Conservation (phyloP, 1,140 invertebrate genomes). For the Drosophila trapezifrons region DNA sequence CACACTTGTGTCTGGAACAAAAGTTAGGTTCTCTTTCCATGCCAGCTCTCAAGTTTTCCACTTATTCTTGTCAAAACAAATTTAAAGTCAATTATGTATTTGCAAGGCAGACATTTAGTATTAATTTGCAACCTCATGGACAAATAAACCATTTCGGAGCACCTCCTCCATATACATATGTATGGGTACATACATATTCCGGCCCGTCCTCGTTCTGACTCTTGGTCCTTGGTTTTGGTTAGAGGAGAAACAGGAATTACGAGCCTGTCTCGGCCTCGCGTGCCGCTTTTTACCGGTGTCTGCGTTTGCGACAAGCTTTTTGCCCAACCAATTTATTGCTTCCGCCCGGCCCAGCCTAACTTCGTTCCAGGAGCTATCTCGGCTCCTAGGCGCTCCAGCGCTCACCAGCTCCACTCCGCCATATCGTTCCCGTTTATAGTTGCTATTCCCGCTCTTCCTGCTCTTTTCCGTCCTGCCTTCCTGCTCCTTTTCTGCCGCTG, state of each 20-base stretch:
- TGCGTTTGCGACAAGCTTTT: conserved; percentile 77
- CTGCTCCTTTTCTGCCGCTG: conserved; percentile 18
- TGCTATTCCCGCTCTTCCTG: conserved; percentile 18
- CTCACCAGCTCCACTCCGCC: conserved; percentile 25
- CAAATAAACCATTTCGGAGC: conserved; percentile 48
- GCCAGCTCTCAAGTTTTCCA: neutral
- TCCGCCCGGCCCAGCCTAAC: conserved; percentile 46
- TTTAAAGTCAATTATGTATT: conserved; percentile 49
- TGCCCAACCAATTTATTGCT: conserved; percentile 81
- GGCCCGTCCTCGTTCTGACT: neutral
- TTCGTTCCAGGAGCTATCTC: conserved; percentile 32
- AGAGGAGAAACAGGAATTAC: conserved; percentile 46
- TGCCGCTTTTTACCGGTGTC: conserved; percentile 69
- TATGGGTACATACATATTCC: conserved; percentile 1
- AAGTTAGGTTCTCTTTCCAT: neutral
- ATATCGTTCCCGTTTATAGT: conserved; percentile 52
- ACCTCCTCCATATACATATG: conserved; percentile 9
- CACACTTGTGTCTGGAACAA: neutral
- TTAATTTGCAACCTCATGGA: conserved; percentile 63
- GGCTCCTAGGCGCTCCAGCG: conserved; percentile 28
- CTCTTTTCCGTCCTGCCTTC: conserved; percentile 28
- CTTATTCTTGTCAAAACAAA: conserved; percentile 30
- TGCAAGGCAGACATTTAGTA: conserved; percentile 52
- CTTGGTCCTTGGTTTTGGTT: neutral
- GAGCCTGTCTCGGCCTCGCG: conserved; percentile 59